Evolutionary conservation across 35 echinoderm and acorn worm species (phyloP).

Genomic region (Eucidaris tribuloides): DNA sequence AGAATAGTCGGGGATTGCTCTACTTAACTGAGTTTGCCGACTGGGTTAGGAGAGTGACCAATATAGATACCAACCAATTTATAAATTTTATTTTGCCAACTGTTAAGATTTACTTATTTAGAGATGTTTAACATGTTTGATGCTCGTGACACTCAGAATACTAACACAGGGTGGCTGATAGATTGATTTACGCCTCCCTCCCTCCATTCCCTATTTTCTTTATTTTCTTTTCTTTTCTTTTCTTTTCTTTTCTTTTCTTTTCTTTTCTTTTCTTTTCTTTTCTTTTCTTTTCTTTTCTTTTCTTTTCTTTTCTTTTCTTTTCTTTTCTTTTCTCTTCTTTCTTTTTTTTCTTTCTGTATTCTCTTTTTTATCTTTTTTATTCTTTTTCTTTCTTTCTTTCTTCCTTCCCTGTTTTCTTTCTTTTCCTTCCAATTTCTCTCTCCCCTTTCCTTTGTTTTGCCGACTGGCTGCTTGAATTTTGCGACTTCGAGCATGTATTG

Average conservation of each 20-base stretch:
- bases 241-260: neutral
- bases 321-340: neutral
- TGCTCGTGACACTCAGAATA: neutral
- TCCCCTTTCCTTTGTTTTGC: too few species aligned
- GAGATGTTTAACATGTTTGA: neutral
- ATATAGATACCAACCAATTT: too few species aligned
- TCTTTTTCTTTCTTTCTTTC: neutral
- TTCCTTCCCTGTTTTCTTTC: neutral
- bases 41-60: too few species aligned
- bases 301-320: neutral
- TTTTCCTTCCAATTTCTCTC: too few species aligned
- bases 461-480: too few species aligned
- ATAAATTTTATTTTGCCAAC: too few species aligned
- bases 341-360: neutral
- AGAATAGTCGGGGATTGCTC: too few species aligned
- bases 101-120: neutral
- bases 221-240: neutral
- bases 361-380: neutral
- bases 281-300: neutral
- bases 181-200: neutral
- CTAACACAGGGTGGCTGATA: neutral
- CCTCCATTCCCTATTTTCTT: neutral
- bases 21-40: too few species aligned
- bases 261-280: neutral
- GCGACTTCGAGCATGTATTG: too few species aligned